Evolutionary conservation across 2,888 invertebrate genomes (phyloP), one percentile per base, ranked within the genome.

Genomic region (Branchellion lobata): DNA sequence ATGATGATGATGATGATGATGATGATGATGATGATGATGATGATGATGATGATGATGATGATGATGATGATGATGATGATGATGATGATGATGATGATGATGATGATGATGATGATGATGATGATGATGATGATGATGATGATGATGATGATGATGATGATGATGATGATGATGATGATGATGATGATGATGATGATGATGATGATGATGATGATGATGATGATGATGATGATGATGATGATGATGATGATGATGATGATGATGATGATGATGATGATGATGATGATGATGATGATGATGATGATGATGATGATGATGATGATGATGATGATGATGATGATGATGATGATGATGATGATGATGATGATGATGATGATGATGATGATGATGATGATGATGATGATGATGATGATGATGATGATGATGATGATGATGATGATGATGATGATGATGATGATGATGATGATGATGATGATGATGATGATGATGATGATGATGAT

Each of bases 71-170:
- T 53, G 33, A 8, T 75, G 75, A 36, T 24, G 57, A 36, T 29
- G 57, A 1, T 75, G 33, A 51, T 5, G 75, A 51, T 2, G 51
- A 75, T 5, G 75, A 75, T 47, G 51, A 75, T 31, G 75, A 47
- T 31, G 75, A 47, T 47, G 75, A 75, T 53, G 51, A 53, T 53
- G 75, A 75, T 47, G 47, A 75, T 75, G 51, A 75, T 27, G 51
- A 51, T 75, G 47, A 53, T 75, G 75, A 51, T 75, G 51, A 75
- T 75, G 51, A 75, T 75, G 51, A 75, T 51, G 51, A 51, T 75
- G 51, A 53, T 47, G 47, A 51, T 51, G 53, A 75, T 75, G 51
- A 47, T 75, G 51, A 53, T 75, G 2, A 75, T 53, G 51, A 75
- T 51, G 57, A 53, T 47, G 51, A 27, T 51, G 29, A 47, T 75